A percentile compares a stretch with the other conserved stretches of the same genome.
Evolutionary conservation across 2,113 vertebrate genomes (phyloP).

Genomic region (Tor tambroides): DNA sequence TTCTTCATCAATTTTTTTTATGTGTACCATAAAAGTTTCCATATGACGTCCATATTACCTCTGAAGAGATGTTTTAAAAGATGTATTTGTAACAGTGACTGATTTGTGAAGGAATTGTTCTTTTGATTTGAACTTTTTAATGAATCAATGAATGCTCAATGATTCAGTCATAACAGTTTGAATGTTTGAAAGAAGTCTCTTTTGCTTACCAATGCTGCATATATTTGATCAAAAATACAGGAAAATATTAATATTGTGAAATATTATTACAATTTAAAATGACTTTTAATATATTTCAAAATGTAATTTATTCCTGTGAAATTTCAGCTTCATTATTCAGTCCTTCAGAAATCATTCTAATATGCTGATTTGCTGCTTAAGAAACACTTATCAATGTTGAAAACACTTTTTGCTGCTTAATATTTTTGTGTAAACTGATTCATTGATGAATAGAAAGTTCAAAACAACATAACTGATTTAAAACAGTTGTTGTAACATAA

Average conservation of each 20-base stretch:
- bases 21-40: not conserved
- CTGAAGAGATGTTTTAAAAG: not conserved
- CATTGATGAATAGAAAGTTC: not conserved
- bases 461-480: not conserved
- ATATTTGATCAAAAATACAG: not conserved
- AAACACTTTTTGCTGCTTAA: too few species aligned
- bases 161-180: not conserved
- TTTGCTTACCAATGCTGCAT: not conserved
- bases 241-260: not conserved
- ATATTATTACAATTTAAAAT: not conserved
- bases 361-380: not conserved
- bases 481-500: not conserved
- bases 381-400: too few species aligned
- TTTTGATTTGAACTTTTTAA: not conserved
- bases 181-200: too few species aligned
- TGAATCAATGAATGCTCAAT: not conserved
- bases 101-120: not conserved
- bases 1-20: too few species aligned
- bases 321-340: not conserved
- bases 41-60: not conserved
- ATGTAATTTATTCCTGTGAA: not conserved
- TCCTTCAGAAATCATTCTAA: not conserved
- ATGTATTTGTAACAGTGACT: not conserved
- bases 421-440: not conserved
- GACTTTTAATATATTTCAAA: not conserved